These are phyloP conservation scores for Parelbella ahira DNA, from an alignment of 2,888 invertebrate species.

Conservation along the genomic window DNA sequence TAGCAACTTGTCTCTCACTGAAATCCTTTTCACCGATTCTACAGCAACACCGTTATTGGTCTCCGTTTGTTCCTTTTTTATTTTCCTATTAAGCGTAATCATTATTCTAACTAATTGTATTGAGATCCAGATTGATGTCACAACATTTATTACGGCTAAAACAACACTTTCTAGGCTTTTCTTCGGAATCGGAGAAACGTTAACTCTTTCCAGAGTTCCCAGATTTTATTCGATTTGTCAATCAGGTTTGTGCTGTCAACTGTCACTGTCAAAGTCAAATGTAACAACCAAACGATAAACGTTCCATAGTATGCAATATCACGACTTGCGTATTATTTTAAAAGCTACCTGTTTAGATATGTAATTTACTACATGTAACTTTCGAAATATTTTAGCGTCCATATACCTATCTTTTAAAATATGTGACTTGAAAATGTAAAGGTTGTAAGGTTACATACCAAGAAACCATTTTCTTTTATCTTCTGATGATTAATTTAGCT, in stretches of 20 bases:
- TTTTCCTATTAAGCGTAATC: slow-evolving; percentile 87
- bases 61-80: slow-evolving; percentile 82
- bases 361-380: too few species aligned
- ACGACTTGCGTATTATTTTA: too few species aligned
- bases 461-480: too few species aligned
- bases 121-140: slow-evolving; percentile 9
- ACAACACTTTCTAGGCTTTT: slow-evolving; percentile 10
- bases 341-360: too few species aligned
- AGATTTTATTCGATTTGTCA: background rate
- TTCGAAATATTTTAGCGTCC: too few species aligned
- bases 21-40: slow-evolving; percentile 80
- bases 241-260: background rate
- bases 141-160: slow-evolving; percentile 17
- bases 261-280: background rate
- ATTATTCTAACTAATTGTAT: slow-evolving; percentile 55
- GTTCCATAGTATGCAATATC: too few species aligned
- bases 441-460: too few species aligned
- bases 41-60: slow-evolving; percentile 56
- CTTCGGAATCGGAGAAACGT: slow-evolving; percentile 5
- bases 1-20: slow-evolving; percentile 88
- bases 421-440: too few species aligned
- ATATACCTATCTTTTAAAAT: too few species aligned
- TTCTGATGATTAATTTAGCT: too few species aligned
- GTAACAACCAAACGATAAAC: too few species aligned
- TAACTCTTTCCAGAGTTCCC: background rate